phyloP scores from a whole-genome alignment of 2,888 invertebrate genomes.

The Bellardia pandia region DNA sequence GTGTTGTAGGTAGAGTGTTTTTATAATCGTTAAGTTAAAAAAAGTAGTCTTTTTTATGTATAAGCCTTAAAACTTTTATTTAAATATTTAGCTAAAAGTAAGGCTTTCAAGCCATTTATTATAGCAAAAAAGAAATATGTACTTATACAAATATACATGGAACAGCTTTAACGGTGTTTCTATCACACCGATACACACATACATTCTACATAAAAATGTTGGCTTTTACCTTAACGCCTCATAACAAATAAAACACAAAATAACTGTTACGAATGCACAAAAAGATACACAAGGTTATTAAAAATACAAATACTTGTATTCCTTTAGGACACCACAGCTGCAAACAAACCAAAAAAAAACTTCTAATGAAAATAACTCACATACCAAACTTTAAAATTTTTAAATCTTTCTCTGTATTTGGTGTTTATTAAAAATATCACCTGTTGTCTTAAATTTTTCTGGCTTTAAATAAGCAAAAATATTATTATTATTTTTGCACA shows the following conservation, averaged over 20 bases:
- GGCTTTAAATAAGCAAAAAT: neutral
- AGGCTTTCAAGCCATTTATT: too few species aligned
- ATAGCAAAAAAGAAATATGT: too few species aligned
- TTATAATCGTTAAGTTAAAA: too few species aligned
- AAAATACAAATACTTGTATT: neutral
- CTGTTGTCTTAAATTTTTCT: slow-evolving; percentile 42
- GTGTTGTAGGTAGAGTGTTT: too few species aligned
- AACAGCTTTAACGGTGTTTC: neutral
- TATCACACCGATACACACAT: neutral
- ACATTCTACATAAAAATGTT: neutral
- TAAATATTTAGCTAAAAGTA: too few species aligned
- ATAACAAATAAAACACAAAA: slow-evolving; percentile 25
- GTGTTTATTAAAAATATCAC: slow-evolving; percentile 34
- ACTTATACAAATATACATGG: neutral
- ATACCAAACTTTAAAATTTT: slow-evolving; percentile 10
- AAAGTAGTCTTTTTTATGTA: too few species aligned
- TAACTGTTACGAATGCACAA: slow-evolving; percentile 41
- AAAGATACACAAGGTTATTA: slow-evolving; percentile 11
- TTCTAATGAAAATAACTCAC: slow-evolving; percentile 18
- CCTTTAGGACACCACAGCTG: slow-evolving; percentile 38
- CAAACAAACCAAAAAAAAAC: neutral
- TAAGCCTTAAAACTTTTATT: too few species aligned
- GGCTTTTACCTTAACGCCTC: neutral
- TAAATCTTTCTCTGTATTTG: neutral
- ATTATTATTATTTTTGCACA: slow-evolving; percentile 44